Conservation (phyloP, 2,113 vertebrate species). For the Passer montanus region DNA sequence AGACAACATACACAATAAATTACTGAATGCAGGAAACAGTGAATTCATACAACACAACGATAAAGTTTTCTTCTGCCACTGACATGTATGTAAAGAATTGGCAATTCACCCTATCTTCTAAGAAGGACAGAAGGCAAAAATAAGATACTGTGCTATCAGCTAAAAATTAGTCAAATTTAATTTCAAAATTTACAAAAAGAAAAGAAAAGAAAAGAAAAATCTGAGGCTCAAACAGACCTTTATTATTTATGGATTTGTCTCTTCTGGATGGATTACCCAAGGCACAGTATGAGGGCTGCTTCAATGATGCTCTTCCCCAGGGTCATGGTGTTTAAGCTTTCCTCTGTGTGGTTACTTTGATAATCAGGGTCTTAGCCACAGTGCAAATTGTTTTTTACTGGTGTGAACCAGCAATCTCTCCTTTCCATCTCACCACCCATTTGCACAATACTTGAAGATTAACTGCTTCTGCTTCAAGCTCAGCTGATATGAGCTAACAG, state of each 20-base stretch:
- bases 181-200: not conserved
- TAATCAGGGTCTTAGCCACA: not conserved
- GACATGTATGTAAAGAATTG: not conserved
- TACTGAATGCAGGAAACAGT: not conserved
- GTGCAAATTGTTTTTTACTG: not conserved
- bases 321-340: not conserved
- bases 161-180: not conserved
- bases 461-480: not conserved
- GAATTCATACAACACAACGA: not conserved
- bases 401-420: not conserved
- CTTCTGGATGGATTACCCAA: not conserved
- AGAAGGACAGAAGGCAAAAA: not conserved
- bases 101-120: not conserved
- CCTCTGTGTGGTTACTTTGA: not conserved
- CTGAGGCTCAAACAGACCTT: not conserved
- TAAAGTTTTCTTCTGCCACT: not conserved
- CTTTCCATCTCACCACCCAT: not conserved
- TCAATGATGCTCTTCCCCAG: not conserved
- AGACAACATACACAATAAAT: not conserved
- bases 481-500: not conserved
- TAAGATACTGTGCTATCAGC: not conserved
- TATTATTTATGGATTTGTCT: not conserved
- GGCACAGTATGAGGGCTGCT: not conserved
- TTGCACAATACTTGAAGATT: not conserved
- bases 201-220: no score